Conservation (phyloP, 2,113 vertebrate genomes). For the Reinhardtius hippoglossoides region DNA sequence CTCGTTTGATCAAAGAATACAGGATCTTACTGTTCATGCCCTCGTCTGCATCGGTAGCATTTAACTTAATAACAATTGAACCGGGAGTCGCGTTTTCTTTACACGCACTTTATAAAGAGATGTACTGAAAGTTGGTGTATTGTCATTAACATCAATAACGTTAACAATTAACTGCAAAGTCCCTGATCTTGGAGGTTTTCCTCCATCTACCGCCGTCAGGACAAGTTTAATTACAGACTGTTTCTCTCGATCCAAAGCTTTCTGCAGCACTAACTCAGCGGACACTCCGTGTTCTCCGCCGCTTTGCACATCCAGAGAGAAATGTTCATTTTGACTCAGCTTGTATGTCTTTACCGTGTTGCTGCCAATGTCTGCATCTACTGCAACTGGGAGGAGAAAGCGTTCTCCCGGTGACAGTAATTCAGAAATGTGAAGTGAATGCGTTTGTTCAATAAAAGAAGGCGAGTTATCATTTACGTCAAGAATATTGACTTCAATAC, state of each 20-base stretch:
- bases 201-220: constrained; percentile 75
- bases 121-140: constrained; percentile 70
- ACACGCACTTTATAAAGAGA: constrained; percentile 74
- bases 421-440: neutral
- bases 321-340: constrained; percentile 75
- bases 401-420: neutral
- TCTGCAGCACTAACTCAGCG: constrained; percentile 70
- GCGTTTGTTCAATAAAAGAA: constrained; percentile 63
- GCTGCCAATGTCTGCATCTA: constrained; percentile 71
- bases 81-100: constrained; percentile 58
- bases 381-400: neutral
- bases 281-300: constrained; percentile 68
- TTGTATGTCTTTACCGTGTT: constrained; percentile 77
- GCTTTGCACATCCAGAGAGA: constrained; percentile 75
- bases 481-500: constrained; percentile 76
- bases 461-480: constrained; percentile 86
- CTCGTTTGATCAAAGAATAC: constrained; percentile 83
- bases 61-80: constrained; percentile 65
- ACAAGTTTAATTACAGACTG: constrained; percentile 56
- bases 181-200: constrained; percentile 68
- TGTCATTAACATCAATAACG: constrained; percentile 72
- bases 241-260: constrained; percentile 76
- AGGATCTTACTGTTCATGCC: constrained; percentile 53
- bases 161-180: constrained; percentile 49
- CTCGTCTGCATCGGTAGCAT: constrained; percentile 80